These are phyloP conservation scores for Hemiprocne comata DNA, from an alignment of 2,113 vertebrate genomes.

Conservation along the genomic window DNA sequence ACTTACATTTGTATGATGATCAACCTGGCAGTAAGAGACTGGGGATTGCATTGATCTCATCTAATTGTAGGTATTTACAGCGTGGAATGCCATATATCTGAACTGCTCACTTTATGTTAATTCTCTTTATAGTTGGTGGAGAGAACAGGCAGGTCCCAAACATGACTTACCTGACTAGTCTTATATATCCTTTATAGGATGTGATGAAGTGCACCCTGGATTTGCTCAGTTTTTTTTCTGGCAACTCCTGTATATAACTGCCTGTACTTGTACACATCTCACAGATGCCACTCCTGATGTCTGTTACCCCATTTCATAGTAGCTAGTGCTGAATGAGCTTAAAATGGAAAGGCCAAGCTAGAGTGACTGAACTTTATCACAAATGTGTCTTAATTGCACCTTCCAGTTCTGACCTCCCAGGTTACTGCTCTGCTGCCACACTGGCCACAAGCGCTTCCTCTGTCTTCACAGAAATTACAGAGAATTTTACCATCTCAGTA, in stretches of 20 bases:
- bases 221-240: not conserved
- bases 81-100: not conserved
- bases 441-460: not conserved
- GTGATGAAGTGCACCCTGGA: not conserved
- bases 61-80: not conserved
- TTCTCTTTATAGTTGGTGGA: not conserved
- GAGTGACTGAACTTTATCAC: not conserved
- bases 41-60: not conserved
- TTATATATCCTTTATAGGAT: not conserved
- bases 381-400: not conserved
- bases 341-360: not conserved
- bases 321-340: not conserved
- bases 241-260: not conserved
- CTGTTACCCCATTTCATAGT: not conserved
- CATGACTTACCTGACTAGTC: not conserved
- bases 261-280: not conserved
- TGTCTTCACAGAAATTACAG: not conserved
- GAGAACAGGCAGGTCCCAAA: not conserved
- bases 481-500: not conserved
- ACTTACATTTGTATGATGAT: not conserved
- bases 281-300: not conserved
- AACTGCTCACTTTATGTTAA: not conserved
- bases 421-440: not conserved
- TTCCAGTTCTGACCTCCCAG: not conserved
- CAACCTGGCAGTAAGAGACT: not conserved